These are phyloP conservation scores for Callimorpha dominula DNA, from an alignment of 2,888 invertebrate genomes.

Conservation along the genomic window DNA sequence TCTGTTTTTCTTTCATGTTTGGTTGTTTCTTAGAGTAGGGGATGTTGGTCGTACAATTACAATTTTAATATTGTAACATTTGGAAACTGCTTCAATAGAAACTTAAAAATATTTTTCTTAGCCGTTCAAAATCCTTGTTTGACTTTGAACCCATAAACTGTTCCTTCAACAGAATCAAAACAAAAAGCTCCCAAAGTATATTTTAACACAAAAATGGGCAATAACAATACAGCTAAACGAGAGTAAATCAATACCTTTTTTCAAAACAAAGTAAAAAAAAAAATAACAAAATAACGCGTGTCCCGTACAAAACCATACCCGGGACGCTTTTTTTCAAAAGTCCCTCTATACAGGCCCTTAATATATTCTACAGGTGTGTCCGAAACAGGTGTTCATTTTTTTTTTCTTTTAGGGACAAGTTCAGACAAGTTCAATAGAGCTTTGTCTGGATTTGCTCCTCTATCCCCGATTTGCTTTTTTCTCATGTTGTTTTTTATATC, in stretches of 20 bases:
- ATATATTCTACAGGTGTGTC: conserved; percentile 80
- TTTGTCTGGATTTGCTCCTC: conserved; percentile 70
- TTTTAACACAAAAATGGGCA: conserved; percentile 47
- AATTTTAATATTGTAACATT: background rate
- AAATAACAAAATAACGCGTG: conserved; percentile 27
- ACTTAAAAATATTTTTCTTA: background rate
- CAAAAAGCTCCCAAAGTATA: conserved; percentile 31
- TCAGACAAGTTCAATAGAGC: conserved; percentile 79
- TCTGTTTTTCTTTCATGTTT: background rate
- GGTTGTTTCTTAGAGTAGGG: background rate
- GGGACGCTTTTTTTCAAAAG: conserved; percentile 43
- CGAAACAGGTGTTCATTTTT: conserved; percentile 73
- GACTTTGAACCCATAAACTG: conserved; percentile 22
- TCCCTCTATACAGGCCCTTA: conserved; percentile 50
- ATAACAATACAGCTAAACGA: conserved; percentile 50
- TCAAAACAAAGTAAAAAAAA: conserved; percentile 29
- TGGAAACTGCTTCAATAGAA: background rate
- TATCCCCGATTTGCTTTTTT: conserved; percentile 70
- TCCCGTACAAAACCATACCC: conserved; percentile 52
- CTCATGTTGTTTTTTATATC: conserved; percentile 50
- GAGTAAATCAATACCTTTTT: conserved; percentile 53
- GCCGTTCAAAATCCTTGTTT: conserved; percentile 2
- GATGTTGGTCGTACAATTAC: background rate
- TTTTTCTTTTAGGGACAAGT: conserved; percentile 63
- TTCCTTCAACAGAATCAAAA: conserved; percentile 24